phyloP scores from a whole-genome alignment of 2,888 invertebrate genomes.

The Microctonus hyperodae region DNA sequence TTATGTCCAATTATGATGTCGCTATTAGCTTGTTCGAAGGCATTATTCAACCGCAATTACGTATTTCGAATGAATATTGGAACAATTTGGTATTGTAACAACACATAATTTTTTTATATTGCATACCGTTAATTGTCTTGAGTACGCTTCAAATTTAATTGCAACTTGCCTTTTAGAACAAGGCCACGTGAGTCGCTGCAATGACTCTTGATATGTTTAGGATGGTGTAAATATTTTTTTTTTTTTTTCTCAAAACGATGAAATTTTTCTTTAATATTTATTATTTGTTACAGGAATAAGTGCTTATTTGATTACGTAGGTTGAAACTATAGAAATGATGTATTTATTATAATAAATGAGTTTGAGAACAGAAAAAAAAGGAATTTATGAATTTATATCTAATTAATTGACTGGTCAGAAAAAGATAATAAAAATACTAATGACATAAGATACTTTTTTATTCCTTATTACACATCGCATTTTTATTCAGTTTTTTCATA shows the following conservation, averaged over 20 bases:
- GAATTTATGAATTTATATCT: no score
- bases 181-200: no score
- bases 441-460: background rate
- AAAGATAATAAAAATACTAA: background rate
- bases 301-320: no score
- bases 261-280: background rate
- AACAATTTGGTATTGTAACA: background rate
- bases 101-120: background rate
- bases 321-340: no score
- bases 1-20: background rate
- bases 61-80: background rate
- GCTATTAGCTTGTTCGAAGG: background rate
- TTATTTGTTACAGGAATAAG: slow-evolving; percentile 3
- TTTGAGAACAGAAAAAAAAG: background rate
- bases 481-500: background rate
- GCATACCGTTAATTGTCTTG: background rate
- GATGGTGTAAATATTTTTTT: slow-evolving; percentile 3
- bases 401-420: no score
- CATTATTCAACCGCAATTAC: background rate
- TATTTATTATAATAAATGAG: background rate
- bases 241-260: no score
- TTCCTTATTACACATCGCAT: background rate
- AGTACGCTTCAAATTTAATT: no score
- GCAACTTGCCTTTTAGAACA: no score
- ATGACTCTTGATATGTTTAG: background rate